Conservation (phyloP, 2,113 vertebrate species). For the Ictalurus furcatus region DNA sequence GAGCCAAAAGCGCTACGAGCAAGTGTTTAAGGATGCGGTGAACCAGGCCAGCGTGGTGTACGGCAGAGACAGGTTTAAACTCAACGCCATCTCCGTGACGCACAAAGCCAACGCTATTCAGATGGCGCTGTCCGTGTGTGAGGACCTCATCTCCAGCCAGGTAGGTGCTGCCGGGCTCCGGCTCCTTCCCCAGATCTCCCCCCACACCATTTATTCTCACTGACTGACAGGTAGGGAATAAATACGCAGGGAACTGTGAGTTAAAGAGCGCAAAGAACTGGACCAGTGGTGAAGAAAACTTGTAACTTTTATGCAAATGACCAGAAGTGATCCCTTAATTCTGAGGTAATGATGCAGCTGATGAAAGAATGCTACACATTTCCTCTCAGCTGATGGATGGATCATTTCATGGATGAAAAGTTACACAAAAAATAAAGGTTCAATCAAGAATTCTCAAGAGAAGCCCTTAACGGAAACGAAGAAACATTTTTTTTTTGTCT, state of each 20-base stretch:
- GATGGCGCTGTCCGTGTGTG: conserved; percentile 97
- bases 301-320: neutral
- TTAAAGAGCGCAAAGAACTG: neutral
- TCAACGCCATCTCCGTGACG: conserved; percentile 95
- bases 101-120: conserved; percentile 97
- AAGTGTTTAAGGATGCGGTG: conserved; percentile 92
- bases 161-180: conserved; percentile 65
- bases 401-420: neutral
- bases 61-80: conserved; percentile 89
- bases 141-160: conserved; percentile 98
- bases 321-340: neutral
- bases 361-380: neutral
- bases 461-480: too few species aligned
- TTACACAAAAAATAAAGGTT: neutral
- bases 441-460: neutral
- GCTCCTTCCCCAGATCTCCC: neutral
- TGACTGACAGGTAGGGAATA: neutral
- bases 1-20: conserved; percentile 93
- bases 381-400: neutral
- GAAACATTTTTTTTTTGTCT: neutral
- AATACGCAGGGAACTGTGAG: neutral
- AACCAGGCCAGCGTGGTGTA: conserved; percentile 87
- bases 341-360: neutral
- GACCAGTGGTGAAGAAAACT: neutral
- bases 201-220: neutral